Base-by-base conservation (phyloP, 2,888 invertebrate species). In the Acrocyrtus sp. region DNA sequence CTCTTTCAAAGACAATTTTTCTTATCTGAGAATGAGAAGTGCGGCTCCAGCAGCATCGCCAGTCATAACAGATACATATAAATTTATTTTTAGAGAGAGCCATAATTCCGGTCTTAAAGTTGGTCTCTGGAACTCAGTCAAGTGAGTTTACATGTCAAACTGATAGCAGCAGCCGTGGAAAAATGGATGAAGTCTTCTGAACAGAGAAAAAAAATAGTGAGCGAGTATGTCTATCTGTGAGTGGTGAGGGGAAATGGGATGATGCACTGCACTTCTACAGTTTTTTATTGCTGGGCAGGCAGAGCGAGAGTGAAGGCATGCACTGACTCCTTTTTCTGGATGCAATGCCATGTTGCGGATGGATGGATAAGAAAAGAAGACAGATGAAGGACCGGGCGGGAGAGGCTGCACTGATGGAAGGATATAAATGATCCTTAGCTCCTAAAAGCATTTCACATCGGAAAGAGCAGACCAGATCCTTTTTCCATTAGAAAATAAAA, bases 331-430 rank as follows among this genome's bases (percentile, higher is more conserved):
- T n/a, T n/a, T n/a, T n/a, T n/a, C n/a, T n/a, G n/a, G 29, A 29
- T 24, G 56, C 39, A 41, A 45, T 54, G 0, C n/a, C 21, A 58
- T 43, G 68, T 48, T 69, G 62, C 57, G 70, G 70, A 63, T 63
- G 70, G 69, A 69, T 48, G 60, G 26, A 47, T 57, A 90, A n/a
- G n/a, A 88, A 83, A 90, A 17, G 88, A 83, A 24, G 89, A 88
- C 51, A 89, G 90, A 81, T 90, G 85, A 43, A 88, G 81, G 21
- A 87, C 73, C 17, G 82, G 82, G 24, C 81, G 58, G 26, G 73
- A 48, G 61, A 62, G 73, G 73, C 67, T 68, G 61, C 68, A 74
- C 73, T 67, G 73, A 67, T 74, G 73, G 73, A 74, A 61, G 73
- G 73, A 67, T 74, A 74, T 74, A 74, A 74, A 74, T 74, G 73